phyloP scores from a whole-genome alignment of 2,113 vertebrate species.

The Pygathrix nemaeus region DNA sequence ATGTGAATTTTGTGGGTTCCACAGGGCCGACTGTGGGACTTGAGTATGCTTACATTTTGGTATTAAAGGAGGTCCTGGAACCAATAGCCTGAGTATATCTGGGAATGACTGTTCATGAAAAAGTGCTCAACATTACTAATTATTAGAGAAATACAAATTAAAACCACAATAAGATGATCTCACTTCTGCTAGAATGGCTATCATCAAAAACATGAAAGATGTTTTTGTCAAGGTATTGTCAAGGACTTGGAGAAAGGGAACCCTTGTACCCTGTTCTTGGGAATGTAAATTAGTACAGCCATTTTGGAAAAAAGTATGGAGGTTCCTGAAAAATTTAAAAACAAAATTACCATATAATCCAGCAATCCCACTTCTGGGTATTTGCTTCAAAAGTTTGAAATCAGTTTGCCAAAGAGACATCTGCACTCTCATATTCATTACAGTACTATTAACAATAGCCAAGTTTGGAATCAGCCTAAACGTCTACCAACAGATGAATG shows the following conservation, averaged over 20 bases:
- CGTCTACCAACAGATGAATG: neutral
- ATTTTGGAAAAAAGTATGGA: neutral
- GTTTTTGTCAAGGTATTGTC: neutral
- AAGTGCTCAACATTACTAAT: neutral
- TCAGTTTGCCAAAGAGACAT: neutral
- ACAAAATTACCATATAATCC: neutral
- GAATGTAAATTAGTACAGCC: neutral
- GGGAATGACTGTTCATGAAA: neutral
- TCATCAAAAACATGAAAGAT: neutral
- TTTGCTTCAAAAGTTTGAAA: neutral
- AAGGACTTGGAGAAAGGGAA: neutral
- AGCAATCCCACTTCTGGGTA: neutral
- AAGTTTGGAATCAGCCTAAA: neutral
- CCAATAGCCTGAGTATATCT: neutral
- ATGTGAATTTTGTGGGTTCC: neutral
- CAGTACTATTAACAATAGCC: neutral
- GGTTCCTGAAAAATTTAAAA: neutral
- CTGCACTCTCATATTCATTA: neutral
- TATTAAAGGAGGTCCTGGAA: neutral
- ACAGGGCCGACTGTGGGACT: neutral
- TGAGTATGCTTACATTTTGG: neutral
- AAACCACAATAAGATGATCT: neutral
- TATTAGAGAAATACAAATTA: neutral
- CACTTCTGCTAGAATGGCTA: neutral
- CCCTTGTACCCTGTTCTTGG: neutral